A percentile compares a stretch with the other conserved stretches of the same genome.
phyloP scores from a whole-genome alignment of 2,113 vertebrate species.

The Ceyx margarethae region DNA sequence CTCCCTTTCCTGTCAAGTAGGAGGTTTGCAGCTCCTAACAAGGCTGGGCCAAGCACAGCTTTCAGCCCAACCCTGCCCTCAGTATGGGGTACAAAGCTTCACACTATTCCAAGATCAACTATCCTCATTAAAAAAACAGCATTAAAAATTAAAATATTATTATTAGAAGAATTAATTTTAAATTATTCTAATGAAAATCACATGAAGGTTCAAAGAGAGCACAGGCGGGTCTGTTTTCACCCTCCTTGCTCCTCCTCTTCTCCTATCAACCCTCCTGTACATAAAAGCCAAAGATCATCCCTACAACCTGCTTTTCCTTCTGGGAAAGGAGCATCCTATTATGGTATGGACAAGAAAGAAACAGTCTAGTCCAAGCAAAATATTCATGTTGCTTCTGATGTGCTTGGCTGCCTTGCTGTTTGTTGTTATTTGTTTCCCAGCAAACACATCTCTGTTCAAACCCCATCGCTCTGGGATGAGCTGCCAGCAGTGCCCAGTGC shows the following conservation, averaged over 20 bases:
- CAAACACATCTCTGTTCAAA: neutral
- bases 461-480: neutral
- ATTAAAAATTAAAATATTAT: no score
- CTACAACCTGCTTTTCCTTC: neutral
- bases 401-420: neutral
- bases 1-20: neutral
- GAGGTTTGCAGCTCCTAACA: conserved; percentile 7
- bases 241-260: neutral
- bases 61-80: neutral
- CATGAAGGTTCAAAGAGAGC: neutral
- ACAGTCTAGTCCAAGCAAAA: neutral
- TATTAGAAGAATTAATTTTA: neutral
- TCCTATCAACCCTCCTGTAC: neutral
- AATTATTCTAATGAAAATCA: neutral
- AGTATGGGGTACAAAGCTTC: neutral
- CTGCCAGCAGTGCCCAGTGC: neutral
- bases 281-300: neutral
- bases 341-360: neutral
- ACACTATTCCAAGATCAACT: neutral
- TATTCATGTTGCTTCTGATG: neutral
- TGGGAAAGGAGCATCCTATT: neutral
- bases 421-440: neutral
- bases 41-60: neutral
- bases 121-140: neutral
- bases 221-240: neutral